A percentile compares a stretch with the other conserved stretches of the same genome.
Evolutionary conservation across 2,797 vertebrate genomes (phyloP).

Genomic region (Alauda arvensis): DNA sequence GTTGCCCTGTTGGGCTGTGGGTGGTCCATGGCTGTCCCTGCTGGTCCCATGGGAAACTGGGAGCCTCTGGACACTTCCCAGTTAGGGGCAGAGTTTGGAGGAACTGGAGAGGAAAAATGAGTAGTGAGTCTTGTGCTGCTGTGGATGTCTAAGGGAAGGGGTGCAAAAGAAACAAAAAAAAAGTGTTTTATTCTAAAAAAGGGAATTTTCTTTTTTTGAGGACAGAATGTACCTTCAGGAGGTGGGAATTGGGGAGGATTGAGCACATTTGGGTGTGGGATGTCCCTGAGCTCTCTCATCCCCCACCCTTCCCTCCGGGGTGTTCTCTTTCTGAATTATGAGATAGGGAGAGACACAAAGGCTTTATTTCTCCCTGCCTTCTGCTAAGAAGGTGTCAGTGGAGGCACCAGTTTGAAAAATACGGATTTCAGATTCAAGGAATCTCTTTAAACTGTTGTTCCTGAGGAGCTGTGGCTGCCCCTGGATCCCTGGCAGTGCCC

Average conservation of each 20-base stretch:
- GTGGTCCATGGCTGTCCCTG: not conserved
- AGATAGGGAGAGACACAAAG: not conserved
- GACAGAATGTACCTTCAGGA: not conserved
- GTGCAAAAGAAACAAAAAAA: not conserved
- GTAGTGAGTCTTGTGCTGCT: not conserved
- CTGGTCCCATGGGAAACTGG: not conserved
- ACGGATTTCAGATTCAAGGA: rapidly evolving
- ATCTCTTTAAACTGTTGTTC: not conserved
- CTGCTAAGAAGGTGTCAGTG: not conserved
- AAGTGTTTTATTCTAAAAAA: not conserved
- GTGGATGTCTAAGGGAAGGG: not conserved
- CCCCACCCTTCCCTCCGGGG: not conserved
- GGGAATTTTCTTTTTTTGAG: not conserved
- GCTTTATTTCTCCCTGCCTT: not conserved
- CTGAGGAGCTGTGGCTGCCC: not conserved
- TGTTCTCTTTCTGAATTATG: not conserved
- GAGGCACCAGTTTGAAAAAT: not conserved
- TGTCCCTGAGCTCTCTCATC: not conserved
- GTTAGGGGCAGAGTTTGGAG: not conserved
- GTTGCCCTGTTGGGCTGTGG: not conserved
- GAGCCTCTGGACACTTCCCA: not conserved
- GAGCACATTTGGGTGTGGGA: not conserved
- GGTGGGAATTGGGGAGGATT: no score
- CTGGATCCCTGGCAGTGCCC: not conserved
- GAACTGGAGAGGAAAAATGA: not conserved